Conservation (phyloP, 2,888 invertebrate species). For the Anagyrus pseudococci region DNA sequence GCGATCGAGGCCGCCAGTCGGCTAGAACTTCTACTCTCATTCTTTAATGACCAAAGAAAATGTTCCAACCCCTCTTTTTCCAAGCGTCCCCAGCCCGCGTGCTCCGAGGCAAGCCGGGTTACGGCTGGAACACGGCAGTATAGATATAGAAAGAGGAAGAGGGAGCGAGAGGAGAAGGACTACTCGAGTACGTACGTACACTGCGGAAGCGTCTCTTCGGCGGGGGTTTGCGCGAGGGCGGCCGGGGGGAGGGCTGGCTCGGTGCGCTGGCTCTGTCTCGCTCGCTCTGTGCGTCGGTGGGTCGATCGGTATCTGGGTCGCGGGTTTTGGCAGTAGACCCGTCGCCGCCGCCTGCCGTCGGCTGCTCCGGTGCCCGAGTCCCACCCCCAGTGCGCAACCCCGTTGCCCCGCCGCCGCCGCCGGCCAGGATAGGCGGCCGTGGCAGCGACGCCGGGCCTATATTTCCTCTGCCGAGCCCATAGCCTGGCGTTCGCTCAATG, state of each 20-base stretch:
- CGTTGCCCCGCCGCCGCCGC: background rate
- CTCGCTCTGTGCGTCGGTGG: slow-evolving; percentile 58
- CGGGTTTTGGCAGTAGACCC: slow-evolving; percentile 59
- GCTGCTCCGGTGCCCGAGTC: slow-evolving; percentile 8
- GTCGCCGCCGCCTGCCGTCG: background rate
- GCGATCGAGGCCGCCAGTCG: too few relatives aligned
- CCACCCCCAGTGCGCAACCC: background rate
- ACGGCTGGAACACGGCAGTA: too few relatives aligned
- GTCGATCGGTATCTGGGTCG: slow-evolving; percentile 63
- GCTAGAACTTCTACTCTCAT: too few relatives aligned
- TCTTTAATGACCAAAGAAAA: too few relatives aligned
- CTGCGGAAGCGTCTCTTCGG: slow-evolving; percentile 33
- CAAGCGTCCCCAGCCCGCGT: background rate
- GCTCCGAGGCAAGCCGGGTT: background rate
- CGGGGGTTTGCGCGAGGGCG: too few relatives aligned
- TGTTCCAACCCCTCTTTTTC: too few relatives aligned
- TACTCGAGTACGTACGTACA: slow-evolving; percentile 36
- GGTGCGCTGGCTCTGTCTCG: too few relatives aligned
- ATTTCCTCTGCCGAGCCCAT: too few relatives aligned
- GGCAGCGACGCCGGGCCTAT: slow-evolving; percentile 4
- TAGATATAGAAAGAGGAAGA: background rate
- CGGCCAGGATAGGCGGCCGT: too few relatives aligned
- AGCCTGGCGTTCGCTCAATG: slow-evolving; percentile 21
- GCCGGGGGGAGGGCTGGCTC: slow-evolving; percentile 11
- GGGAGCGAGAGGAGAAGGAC: slow-evolving; percentile 5